These are phyloP conservation scores for Hippocampus mohnikei DNA, from an alignment of 2,113 vertebrate genomes.

Conservation along the genomic window DNA sequence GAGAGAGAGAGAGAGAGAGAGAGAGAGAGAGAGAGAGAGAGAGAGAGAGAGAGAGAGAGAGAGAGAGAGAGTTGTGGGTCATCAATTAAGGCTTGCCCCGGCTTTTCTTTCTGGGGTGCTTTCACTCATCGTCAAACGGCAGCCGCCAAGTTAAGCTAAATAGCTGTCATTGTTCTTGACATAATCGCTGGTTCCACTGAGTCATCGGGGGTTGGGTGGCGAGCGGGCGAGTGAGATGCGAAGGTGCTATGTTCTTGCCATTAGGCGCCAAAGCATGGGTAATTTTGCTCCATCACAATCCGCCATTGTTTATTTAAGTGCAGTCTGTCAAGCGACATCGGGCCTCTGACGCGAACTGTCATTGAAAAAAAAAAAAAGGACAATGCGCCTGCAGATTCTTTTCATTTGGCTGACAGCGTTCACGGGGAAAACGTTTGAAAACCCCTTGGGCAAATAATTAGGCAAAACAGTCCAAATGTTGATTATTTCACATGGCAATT, in stretches of 20 bases:
- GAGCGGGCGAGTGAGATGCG: neutral
- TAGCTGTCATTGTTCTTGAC: conserved; percentile 29
- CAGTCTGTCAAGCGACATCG: conserved; percentile 17
- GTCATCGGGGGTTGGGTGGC: conserved; percentile 38
- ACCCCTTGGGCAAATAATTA: neutral
- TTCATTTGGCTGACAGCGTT: conserved; percentile 1
- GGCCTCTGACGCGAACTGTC: neutral
- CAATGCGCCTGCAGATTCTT: neutral
- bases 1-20: no score
- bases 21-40: no score
- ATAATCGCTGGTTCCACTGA: conserved; percentile 42
- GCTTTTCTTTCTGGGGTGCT: neutral
- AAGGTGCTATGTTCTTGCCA: conserved; percentile 26
- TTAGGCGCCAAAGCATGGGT: conserved; percentile 13
- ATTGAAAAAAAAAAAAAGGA: conserved; percentile 1
- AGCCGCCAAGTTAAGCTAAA: conserved; percentile 21
- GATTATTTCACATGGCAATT: neutral
- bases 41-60: no score
- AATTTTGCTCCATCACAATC: conserved; percentile 28
- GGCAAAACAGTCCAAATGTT: neutral
- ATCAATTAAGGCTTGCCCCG: neutral
- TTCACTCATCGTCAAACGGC: conserved; percentile 2
- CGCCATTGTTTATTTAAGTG: conserved; percentile 17
- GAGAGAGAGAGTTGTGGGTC: neutral
- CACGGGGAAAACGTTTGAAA: neutral